Base-by-base conservation (phyloP, 2,113 vertebrate species). In the Corythoichthys haematopterus region DNA sequence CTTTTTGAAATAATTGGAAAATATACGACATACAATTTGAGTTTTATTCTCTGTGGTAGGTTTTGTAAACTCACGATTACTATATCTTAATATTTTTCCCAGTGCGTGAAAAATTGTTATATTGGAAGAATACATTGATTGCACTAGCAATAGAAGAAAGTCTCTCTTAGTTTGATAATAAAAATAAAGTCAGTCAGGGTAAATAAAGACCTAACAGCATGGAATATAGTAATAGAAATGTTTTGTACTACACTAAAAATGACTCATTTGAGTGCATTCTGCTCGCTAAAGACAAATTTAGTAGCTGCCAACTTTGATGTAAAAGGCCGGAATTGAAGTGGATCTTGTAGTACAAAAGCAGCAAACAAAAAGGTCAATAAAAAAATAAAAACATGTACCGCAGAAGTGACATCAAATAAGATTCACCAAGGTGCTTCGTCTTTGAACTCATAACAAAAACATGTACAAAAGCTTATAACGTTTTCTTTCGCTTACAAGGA, bases 391-490 rank as follows among this genome's bases (percentile, higher is more conserved):
- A 65, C 75, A 64, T 48, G 66, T 85, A 85, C 77, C 78, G 38
- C 1, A 14, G 47, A 4, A 15, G 4, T 50, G 14, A 15, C 13
- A 50, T 50, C 47, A 80, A 69, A 65, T 64, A 72, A 72, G 52
- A 60, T 68, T 72, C 38, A 63, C 68, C 71, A 88, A 86, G 84
- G 84, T 88, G 86, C 86, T 80, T 55, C 58, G 66, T 65, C 43
- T 67, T 70, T 69, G 45, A 9, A 82, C 80, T 70, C 71, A 84
- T 88, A 80, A 20, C 65, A 82, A 36, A 52, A 68, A 53, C n/a
- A 35, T 35, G 33, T 28, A 35, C 28, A 47, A 80, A 64, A 85
- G 70, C 72, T 76, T 80, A 79, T 79, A 52, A 81, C 72, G 67
- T 62, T 76, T 81, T 78, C 81, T 76, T 80, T 80, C 68, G 75